Percentiles rank a stretch among this genome's conserved stretches.
Conservation (phyloP, 2,113 vertebrate species). For the Archilochus colubris region DNA sequence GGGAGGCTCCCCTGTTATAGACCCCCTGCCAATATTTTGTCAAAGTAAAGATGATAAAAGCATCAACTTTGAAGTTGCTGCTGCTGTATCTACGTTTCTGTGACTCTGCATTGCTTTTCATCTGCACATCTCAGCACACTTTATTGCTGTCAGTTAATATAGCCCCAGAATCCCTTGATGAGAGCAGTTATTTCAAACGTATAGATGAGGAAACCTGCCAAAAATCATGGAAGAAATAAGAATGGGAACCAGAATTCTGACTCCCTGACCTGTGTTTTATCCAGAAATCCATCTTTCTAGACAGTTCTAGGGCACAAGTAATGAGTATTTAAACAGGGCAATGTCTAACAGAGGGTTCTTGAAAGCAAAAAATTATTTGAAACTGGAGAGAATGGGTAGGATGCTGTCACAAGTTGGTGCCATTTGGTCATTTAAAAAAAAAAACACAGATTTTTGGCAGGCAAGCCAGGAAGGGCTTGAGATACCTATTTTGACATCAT, state of each 20-base stretch:
- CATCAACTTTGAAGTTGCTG: not conserved
- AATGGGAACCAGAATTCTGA: conserved; percentile 58
- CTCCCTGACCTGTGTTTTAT: not conserved
- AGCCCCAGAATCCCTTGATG: conserved; percentile 41
- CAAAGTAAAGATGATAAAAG: conserved; percentile 2
- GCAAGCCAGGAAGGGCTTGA: not conserved
- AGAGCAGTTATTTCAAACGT: conserved; percentile 31
- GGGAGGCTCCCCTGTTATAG: not conserved
- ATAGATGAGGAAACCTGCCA: conserved; percentile 54
- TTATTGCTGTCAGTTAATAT: conserved; percentile 43
- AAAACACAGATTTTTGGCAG: not conserved
- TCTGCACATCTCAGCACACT: conserved; percentile 32
- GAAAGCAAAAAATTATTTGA: not conserved
- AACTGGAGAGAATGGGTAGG: not conserved
- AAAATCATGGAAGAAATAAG: conserved; percentile 47
- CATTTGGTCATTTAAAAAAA: not conserved
- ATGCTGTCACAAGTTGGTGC: not conserved
- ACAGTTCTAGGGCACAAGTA: conserved; percentile 20
- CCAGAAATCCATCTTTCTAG: conserved; percentile 38
- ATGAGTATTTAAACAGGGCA: not conserved
- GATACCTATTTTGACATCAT: not conserved
- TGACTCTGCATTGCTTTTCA: conserved; percentile 18
- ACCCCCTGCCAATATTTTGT: not conserved
- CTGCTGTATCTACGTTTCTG: not conserved
- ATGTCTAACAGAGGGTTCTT: not conserved